Percentiles rank a stretch among this genome's conserved stretches.
Evolutionary conservation across 2,113 vertebrate genomes (phyloP).

Genomic region (Enhydra lutris): DNA sequence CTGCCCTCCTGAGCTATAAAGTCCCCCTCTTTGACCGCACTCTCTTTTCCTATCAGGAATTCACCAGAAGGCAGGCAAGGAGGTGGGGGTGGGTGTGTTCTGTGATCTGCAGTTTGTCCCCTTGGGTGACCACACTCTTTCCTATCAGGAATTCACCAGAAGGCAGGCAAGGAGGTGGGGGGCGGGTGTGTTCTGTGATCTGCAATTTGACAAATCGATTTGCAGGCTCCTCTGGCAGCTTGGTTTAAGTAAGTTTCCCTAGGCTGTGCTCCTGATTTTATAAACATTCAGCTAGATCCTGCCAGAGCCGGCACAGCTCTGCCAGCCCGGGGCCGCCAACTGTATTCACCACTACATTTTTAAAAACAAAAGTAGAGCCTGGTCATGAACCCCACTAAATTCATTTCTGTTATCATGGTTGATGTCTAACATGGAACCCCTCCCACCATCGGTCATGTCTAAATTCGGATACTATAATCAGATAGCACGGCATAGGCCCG

Average conservation of each 20-base stretch:
- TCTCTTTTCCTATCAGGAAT: constrained; percentile 34
- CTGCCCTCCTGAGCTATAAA: neutral
- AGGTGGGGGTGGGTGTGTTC: neutral
- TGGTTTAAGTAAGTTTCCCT: constrained; percentile 20
- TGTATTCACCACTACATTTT: constrained; percentile 25
- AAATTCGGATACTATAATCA: neutral
- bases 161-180: neutral
- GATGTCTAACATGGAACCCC: neutral
- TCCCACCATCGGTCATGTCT: constrained; percentile 26
- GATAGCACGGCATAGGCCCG: neutral
- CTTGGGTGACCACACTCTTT: neutral
- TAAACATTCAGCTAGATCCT: constrained; percentile 20
- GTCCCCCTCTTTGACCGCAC: neutral
- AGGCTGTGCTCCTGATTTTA: constrained; percentile 24
- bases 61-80: neutral
- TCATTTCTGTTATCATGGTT: constrained; percentile 23
- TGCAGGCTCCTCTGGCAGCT: constrained; percentile 17
- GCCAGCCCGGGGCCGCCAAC: neutral
- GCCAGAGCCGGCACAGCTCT: neutral
- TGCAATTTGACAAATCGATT: neutral
- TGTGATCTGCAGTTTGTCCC: constrained; percentile 18
- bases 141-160: constrained; percentile 23
- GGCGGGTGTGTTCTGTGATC: constrained; percentile 2
- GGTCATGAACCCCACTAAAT: neutral
- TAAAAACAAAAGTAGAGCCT: constrained; percentile 42